Evolutionary conservation across 2,888 invertebrate genomes (phyloP).

Genomic region (Agrochola litura): DNA sequence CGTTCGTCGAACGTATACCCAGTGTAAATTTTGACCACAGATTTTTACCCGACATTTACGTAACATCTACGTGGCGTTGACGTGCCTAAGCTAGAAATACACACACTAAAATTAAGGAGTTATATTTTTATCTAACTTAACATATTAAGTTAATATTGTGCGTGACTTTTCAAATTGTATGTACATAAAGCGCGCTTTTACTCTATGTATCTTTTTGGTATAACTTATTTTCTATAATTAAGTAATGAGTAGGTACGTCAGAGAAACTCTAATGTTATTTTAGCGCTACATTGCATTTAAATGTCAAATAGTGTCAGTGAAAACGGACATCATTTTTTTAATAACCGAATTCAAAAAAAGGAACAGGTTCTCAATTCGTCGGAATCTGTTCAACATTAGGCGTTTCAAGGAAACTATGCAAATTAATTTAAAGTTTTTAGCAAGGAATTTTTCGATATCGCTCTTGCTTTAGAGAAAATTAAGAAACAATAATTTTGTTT

Average conservation of each 20-base stretch:
- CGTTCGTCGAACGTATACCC: neutral
- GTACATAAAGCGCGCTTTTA: slow-evolving; percentile 71
- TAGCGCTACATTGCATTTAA: neutral
- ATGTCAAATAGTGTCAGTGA: neutral
- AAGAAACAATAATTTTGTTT: neutral
- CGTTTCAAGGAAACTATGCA: neutral
- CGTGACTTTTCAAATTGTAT: slow-evolving; percentile 67
- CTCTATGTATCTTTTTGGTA: neutral
- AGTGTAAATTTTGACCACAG: neutral
- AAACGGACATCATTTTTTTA: neutral
- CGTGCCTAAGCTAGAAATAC: neutral
- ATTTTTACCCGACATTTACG: neutral
- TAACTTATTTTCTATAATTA: neutral
- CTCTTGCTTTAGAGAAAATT: neutral
- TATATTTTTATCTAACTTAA: slow-evolving; percentile 11
- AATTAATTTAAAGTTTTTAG: neutral
- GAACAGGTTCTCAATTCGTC: no score
- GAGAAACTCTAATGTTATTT: neutral
- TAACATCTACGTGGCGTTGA: neutral
- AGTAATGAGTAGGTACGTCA: neutral
- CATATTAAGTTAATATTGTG: slow-evolving; percentile 61
- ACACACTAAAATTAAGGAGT: neutral
- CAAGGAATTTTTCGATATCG: neutral
- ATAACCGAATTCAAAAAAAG: no score
- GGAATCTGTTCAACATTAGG: neutral